Percentiles rank a stretch among this genome's conserved stretches.
Conservation (phyloP, 1,140 invertebrate species). For the Anthonomus grandis region DNA sequence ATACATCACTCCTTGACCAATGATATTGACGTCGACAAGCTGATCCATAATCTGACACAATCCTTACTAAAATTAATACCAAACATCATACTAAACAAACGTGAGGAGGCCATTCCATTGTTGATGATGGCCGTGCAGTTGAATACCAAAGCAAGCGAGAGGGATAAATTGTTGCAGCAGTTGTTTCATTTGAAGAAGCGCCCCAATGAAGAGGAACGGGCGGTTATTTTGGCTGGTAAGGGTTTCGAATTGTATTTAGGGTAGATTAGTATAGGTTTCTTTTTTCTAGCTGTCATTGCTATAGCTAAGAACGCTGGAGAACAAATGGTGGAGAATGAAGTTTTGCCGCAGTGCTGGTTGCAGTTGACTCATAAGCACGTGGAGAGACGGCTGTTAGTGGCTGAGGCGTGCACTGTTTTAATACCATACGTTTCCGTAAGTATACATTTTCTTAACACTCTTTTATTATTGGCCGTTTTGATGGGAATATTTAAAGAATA, state of each 20-base stretch:
- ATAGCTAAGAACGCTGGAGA: conserved; percentile 59
- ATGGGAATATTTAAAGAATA: too few species aligned
- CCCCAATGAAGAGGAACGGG: conserved; percentile 67
- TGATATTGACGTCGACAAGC: conserved; percentile 46
- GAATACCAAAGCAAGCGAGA: conserved; percentile 57
- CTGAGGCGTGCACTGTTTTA: conserved; percentile 69
- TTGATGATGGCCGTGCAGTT: conserved; percentile 64
- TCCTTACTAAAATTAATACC: conserved; percentile 64
- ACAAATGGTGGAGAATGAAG: conserved; percentile 61
- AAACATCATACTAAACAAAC: conserved; percentile 66
- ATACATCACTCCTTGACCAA: conserved; percentile 48
- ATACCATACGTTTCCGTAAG: conserved; percentile 57
- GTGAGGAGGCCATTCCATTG: conserved; percentile 72
- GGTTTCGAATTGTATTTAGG: not conserved
- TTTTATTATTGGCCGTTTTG: not conserved
- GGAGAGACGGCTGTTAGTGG: conserved; percentile 67
- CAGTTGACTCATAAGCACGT: conserved; percentile 71
- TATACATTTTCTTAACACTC: not conserved
- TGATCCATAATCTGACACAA: conserved; percentile 51
- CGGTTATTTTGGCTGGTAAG: conserved; percentile 63
- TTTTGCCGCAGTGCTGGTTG: conserved; percentile 77
- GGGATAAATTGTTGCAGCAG: conserved; percentile 67
- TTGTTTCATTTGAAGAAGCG: conserved; percentile 75
- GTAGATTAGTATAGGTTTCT: conserved; percentile 1
- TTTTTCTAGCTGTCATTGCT: conserved; percentile 54